phyloP scores from a whole-genome alignment of 2,888 invertebrate species.

The Latheticus oryzae region DNA sequence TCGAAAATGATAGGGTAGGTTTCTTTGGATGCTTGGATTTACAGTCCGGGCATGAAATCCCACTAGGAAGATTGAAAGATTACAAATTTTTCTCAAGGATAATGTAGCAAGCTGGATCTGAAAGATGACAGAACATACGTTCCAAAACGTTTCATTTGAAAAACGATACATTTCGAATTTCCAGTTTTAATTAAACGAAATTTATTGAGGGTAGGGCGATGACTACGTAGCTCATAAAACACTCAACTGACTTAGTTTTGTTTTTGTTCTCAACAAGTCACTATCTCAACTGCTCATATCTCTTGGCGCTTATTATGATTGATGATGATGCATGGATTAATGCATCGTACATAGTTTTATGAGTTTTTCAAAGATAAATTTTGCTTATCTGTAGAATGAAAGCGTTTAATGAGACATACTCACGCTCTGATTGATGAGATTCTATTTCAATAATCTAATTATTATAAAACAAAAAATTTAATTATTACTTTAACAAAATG shows the following conservation, averaged over 20 bases:
- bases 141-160: neutral
- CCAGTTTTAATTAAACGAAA: slow-evolving; percentile 1
- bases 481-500: too few relatives aligned
- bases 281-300: slow-evolving; percentile 4
- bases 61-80: too few relatives aligned
- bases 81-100: too few relatives aligned
- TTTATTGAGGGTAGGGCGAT: neutral
- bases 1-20: too few relatives aligned
- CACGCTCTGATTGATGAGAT: neutral
- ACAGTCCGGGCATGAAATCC: too few relatives aligned
- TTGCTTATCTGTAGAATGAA: slow-evolving; percentile 11
- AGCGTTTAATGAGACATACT: neutral
- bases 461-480: too few relatives aligned
- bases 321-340: slow-evolving; percentile 28
- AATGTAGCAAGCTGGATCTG: too few relatives aligned
- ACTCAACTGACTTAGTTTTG: slow-evolving; percentile 7
- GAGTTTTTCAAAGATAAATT: slow-evolving; percentile 8
- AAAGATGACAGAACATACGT: too few relatives aligned
- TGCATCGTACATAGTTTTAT: slow-evolving; percentile 9
- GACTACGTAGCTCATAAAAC: slow-evolving; percentile 4
- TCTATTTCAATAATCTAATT: too few relatives aligned
- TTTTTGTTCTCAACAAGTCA: neutral
- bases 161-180: too few relatives aligned
- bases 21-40: too few relatives aligned
- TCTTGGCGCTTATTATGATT: slow-evolving; percentile 22